phyloP scores from a whole-genome alignment of 2,113 vertebrate genomes.

The Dasypus novemcinctus region DNA sequence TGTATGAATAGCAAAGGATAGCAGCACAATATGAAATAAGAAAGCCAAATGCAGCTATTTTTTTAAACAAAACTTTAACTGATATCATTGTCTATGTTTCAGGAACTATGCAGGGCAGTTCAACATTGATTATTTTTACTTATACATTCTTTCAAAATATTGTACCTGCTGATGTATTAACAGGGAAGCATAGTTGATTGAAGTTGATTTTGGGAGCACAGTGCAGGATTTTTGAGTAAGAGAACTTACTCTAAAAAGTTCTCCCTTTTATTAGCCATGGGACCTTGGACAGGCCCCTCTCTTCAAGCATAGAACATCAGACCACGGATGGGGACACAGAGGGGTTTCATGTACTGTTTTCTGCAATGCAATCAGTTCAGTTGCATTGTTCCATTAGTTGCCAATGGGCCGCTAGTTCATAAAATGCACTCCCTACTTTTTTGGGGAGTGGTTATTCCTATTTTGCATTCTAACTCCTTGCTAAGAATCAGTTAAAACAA shows the following conservation, averaged over 20 bases:
- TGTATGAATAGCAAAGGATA: not conserved
- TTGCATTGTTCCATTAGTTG: not conserved
- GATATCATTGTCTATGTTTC: no score
- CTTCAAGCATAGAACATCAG: not conserved
- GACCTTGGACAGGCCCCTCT: not conserved
- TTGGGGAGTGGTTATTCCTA: not conserved
- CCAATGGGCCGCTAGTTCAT: not conserved
- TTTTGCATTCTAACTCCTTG: not conserved
- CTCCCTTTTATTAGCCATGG: not conserved
- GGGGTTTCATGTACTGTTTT: not conserved
- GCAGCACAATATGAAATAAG: not conserved
- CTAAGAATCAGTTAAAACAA: not conserved
- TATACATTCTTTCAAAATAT: not conserved
- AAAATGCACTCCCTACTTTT: not conserved
- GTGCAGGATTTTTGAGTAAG: not conserved
- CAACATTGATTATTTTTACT: not conserved
- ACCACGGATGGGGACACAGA: not conserved
- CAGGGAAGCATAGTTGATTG: not conserved
- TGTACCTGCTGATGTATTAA: not conserved
- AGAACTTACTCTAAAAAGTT: not conserved
- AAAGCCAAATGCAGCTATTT: not conserved
- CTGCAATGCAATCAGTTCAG: not conserved
- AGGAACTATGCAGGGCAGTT: no score
- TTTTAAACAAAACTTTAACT: not conserved
- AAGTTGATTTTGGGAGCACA: not conserved